phyloP scores from a whole-genome alignment of 2,797 vertebrate genomes.

The Artibeus jamaicensis region DNA sequence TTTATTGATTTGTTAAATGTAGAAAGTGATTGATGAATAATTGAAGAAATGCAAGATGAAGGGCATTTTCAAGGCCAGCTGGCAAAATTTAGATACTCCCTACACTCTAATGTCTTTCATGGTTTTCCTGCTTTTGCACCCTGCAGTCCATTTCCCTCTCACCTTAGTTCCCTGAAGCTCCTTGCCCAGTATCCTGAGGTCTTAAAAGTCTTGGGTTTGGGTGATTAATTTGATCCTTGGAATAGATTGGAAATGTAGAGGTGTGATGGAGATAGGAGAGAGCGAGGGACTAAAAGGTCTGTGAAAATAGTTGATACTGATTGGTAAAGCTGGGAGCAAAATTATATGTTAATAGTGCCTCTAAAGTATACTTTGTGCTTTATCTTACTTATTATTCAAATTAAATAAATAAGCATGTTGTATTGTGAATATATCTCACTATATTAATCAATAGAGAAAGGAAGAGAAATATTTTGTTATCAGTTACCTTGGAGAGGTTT shows the following conservation, averaged over 20 bases:
- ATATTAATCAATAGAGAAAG: neutral
- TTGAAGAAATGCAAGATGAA: neutral
- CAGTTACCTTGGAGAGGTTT: neutral
- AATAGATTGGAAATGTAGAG: neutral
- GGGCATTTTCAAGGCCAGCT: neutral
- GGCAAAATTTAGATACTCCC: rapidly evolving
- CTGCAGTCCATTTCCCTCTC: neutral
- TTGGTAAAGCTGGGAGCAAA: neutral
- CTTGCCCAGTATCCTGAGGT: neutral
- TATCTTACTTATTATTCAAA: neutral
- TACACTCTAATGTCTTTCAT: rapidly evolving
- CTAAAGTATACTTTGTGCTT: neutral
- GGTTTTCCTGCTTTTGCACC: neutral
- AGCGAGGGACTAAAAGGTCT: neutral
- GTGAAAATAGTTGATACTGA: neutral
- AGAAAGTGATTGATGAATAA: neutral
- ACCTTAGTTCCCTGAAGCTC: neutral
- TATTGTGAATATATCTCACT: neutral
- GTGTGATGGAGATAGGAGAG: neutral
- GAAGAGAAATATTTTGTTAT: neutral
- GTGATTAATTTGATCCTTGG: neutral
- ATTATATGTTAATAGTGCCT: rapidly evolving
- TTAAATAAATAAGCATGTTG: neutral
- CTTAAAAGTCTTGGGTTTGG: neutral
- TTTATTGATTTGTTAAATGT: neutral